A percentile compares a stretch with the other conserved stretches of the same genome.
These are phyloP conservation scores for Xanthorhoe designata DNA, from an alignment of 2,888 invertebrate genomes.

Conservation along the genomic window DNA sequence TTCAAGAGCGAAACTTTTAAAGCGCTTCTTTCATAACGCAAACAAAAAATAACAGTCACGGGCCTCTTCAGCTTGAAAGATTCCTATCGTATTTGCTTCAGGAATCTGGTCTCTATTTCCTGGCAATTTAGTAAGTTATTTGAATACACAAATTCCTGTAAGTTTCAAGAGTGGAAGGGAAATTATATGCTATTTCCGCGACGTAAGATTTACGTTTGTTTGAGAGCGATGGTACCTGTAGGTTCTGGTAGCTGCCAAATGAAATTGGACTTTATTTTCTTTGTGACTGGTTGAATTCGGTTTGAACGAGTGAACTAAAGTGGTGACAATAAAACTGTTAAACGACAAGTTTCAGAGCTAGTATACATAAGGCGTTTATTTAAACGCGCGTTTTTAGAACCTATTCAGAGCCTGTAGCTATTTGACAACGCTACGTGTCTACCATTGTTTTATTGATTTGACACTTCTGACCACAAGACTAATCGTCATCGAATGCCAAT, in stretches of 20 bases:
- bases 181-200: slow-evolving; percentile 29
- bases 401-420: too few relatives aligned
- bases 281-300: not conserved
- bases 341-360: slow-evolving; percentile 44
- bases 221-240: slow-evolving; percentile 9
- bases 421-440: too few relatives aligned
- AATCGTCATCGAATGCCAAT: too few relatives aligned
- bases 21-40: slow-evolving; percentile 16
- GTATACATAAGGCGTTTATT: too few relatives aligned
- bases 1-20: slow-evolving; percentile 5
- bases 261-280: slow-evolving; percentile 11
- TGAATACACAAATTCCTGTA: not conserved
- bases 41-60: slow-evolving; percentile 27
- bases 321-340: slow-evolving; percentile 48
- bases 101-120: slow-evolving; percentile 13
- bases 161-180: slow-evolving; percentile 23
- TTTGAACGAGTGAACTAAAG: not conserved
- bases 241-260: slow-evolving; percentile 5
- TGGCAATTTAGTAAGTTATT: not conserved
- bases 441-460: too few relatives aligned
- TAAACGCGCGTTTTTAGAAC: too few relatives aligned
- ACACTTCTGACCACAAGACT: too few relatives aligned
- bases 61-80: slow-evolving; percentile 20
- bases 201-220: slow-evolving; percentile 24
- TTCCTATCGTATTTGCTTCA: slow-evolving; percentile 8